phyloP scores from a whole-genome alignment of 2,888 invertebrate genomes.

The Aphelenchoides bicaudatus region DNA sequence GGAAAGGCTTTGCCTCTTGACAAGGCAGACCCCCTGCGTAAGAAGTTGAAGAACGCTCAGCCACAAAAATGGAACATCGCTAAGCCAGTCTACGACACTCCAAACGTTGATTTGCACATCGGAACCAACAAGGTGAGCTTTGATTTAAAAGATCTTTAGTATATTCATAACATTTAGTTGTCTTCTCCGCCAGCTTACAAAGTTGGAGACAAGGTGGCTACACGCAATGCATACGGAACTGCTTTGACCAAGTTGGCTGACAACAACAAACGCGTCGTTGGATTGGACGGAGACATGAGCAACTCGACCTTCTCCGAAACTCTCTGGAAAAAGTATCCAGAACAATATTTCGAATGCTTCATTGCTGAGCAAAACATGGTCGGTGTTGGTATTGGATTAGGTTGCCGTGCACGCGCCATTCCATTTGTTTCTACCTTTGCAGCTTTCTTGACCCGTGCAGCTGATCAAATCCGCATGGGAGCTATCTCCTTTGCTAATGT shows the following conservation, averaged over 20 bases:
- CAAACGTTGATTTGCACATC: conserved; percentile 36
- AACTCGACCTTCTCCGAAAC: conserved; percentile 96
- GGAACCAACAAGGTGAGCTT: conserved; percentile 64
- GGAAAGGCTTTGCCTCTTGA: conserved; percentile 76
- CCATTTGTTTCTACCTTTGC: conserved; percentile 97
- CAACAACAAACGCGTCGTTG: conserved; percentile 66
- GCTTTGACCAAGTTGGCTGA: conserved; percentile 82
- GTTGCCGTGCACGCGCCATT: conserved; percentile 84
- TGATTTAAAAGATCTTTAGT: neutral
- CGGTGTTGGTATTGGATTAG: conserved; percentile 86
- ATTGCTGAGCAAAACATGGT: conserved; percentile 96
- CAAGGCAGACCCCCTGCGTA: conserved; percentile 47
- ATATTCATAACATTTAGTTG: conserved; percentile 2
- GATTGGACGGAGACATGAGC: conserved; percentile 79
- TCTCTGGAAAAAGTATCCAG: conserved; percentile 71
- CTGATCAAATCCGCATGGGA: conserved; percentile 98
- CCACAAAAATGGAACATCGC: conserved; percentile 46
- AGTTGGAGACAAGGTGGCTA: conserved; percentile 71
- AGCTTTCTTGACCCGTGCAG: conserved; percentile 90
- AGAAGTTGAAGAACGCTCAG: conserved; percentile 67
- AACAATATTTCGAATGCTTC: conserved; percentile 89
- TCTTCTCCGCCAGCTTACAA: conserved; percentile 77
- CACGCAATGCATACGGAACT: conserved; percentile 87
- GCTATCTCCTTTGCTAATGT: conserved; percentile 96
- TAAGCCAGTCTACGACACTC: conserved; percentile 50